Evolutionary conservation across 2,113 vertebrate genomes (phyloP), one percentile per base, ranked within the genome.

Genomic region (Chamaetylas fuelleborni): DNA sequence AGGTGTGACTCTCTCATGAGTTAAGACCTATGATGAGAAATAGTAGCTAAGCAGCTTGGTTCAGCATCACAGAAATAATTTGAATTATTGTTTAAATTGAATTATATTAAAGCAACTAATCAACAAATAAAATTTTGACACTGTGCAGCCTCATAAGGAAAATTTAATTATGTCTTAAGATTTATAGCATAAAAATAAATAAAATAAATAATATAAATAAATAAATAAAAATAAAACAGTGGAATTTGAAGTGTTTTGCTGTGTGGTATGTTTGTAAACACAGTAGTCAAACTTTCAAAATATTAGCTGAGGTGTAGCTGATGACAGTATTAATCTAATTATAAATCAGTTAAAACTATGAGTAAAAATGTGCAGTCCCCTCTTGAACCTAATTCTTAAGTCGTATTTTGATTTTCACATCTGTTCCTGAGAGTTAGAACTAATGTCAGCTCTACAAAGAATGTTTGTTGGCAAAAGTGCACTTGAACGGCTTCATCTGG

Each of bases 1-100:
- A 50, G 15, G 12, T 0, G 0, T 40, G 74, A 50, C 8, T 22
- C 4, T 28, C 38, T 42, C 16, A 0, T 16, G 11, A 42, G 5
- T 43, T 72, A 5, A 69, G 43, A 51, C 26, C 25, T 48, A 6
- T 31, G 28, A 34, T 14, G 23, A 70, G 24, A 71, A 71, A 50
- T 7, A 8, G 4, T 18, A 53, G 33, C 40, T 31, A n/a, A 42
- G 47, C 33, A 54, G 4, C 45, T 57, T 29, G n/a, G n/a, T 69
- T 83, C 67, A 67, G 12, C n/a, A 14, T 29, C 29, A 25, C 38
- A 47, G 36, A 72, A 94, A n/a, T 40, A 36, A 8, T 3, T n/a
- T 4, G 5, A 62, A 31, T 66, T 81, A n/a, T 50, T 51, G 6
- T 65, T 81, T 81, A 24, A 60, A 74, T n/a, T 58, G 66, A 69